Base-by-base conservation (phyloP, 2,797 vertebrate genomes). In the Pelobates cultripes region DNA sequence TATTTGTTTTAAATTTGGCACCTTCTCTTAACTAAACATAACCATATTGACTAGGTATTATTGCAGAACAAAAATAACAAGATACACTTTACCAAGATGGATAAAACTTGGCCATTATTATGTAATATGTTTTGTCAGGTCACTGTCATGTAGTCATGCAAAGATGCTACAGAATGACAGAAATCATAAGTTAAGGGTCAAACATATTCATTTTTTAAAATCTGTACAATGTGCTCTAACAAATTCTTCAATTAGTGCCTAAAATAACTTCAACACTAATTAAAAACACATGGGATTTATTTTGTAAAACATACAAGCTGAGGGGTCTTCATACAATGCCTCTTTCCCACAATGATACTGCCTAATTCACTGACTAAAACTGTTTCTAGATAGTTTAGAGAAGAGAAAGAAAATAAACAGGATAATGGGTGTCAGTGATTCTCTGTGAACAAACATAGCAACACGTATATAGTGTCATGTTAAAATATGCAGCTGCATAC, bases 191-290 rank as follows among this genome's bases (percentile, higher is more conserved):
- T 63, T 77, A 15, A 53, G 17, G 63, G 75, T 9, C 51, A 77
- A 5, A 53, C 42, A 5, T 75, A 64, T 66, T 45, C 55, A 6
- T 75, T 2, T 3, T 63, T 14, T 51, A 1, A 1, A 6, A 51
- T 63, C 53, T 74, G 14, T 51, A 13, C 60, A 9, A 75, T 12
- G n/a, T 41, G 47, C 66, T 69, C 45, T 42, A 40, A 70, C 63
- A 66, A 55, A 69, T 53, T 63, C n/a, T 57, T 55, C 64, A 55
- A 41, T 44, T 57, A 77, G 15, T 43, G 75, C 75, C 75, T 53
- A 53, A 68, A 69, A 66, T 57, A 77, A 69, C 64, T 42, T 77
- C 75, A 77, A 70, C 69, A 66, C 75, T 77, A 55, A 77, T 77
- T 77, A 69, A 60, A 77, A 69, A 53, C 64, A 77, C 70, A 77